These are phyloP conservation scores for Heterochromis multidens DNA, from an alignment of 2,113 vertebrate genomes.

Conservation along the genomic window DNA sequence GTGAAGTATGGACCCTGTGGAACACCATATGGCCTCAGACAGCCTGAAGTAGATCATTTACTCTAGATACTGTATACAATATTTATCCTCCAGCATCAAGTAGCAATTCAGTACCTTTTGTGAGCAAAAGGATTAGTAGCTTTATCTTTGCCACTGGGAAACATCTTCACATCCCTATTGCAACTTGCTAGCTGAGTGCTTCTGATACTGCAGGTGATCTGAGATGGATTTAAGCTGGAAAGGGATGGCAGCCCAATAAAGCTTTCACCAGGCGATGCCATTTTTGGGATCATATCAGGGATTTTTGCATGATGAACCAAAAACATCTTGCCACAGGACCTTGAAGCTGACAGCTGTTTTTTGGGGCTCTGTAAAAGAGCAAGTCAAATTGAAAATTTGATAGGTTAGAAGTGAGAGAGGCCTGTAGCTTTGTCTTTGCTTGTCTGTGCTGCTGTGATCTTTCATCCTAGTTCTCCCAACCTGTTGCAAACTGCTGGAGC, in stretches of 20 bases:
- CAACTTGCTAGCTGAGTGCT: constrained; percentile 25
- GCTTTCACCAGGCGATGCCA: neutral
- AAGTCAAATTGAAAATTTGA: constrained; percentile 1
- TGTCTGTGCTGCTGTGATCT: constrained; percentile 1
- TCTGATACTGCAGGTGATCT: constrained; percentile 29
- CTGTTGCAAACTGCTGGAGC: constrained; percentile 1
- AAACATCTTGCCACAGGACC: neutral
- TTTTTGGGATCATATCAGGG: constrained; percentile 11
- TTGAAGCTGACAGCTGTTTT: neutral
- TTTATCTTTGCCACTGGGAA: constrained; percentile 49
- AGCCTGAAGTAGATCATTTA: constrained; percentile 34
- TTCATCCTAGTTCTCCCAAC: constrained; percentile 4
- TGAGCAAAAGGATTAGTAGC: constrained; percentile 42
- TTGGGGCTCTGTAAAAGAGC: neutral
- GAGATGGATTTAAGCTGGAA: constrained; percentile 12
- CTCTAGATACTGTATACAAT: constrained; percentile 22
- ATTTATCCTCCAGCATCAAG: constrained; percentile 45
- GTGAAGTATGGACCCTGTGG: constrained; percentile 26
- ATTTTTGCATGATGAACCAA: neutral
- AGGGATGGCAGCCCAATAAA: constrained; percentile 3
- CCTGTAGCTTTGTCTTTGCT: neutral
- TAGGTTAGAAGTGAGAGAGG: neutral
- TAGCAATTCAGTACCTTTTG: constrained; percentile 44
- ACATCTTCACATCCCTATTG: constrained; percentile 33
- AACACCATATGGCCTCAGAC: constrained; percentile 29